Evolutionary conservation across 2,113 vertebrate genomes (phyloP).

Genomic region (Prunella fulvescens): DNA sequence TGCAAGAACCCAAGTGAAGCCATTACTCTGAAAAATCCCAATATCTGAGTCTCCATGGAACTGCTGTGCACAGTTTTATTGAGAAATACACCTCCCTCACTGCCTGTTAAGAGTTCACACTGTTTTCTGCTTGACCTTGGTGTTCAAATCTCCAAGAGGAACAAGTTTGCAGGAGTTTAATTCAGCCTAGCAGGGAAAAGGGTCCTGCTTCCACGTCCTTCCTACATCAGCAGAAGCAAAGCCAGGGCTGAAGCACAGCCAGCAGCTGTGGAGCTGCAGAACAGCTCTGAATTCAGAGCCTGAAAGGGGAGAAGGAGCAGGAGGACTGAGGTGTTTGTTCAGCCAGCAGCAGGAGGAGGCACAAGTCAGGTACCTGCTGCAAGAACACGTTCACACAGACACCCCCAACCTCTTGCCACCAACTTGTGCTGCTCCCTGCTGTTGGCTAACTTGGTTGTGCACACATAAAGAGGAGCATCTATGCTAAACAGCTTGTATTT

Average conservation of each 20-base stretch:
- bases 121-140: not conserved
- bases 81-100: not conserved
- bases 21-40: not conserved
- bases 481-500: not conserved
- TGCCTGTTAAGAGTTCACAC: not conserved
- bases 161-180: not conserved
- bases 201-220: not conserved
- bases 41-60: not conserved
- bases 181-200: not conserved
- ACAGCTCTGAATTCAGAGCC: not conserved
- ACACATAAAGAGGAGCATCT: not conserved
- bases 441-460: not conserved
- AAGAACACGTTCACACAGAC: fast-evolving
- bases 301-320: not conserved
- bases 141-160: not conserved
- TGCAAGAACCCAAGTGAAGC: fast-evolving
- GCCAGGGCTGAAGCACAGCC: not conserved
- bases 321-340: not conserved
- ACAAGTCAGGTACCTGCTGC: not conserved
- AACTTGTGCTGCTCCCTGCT: not conserved
- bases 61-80: not conserved
- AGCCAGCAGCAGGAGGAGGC: not conserved
- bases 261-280: not conserved
- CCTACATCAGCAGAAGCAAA: not conserved
- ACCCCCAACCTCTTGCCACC: not conserved